Conservation (phyloP, 2,113 vertebrate species). For the Aythya baeri region DNA sequence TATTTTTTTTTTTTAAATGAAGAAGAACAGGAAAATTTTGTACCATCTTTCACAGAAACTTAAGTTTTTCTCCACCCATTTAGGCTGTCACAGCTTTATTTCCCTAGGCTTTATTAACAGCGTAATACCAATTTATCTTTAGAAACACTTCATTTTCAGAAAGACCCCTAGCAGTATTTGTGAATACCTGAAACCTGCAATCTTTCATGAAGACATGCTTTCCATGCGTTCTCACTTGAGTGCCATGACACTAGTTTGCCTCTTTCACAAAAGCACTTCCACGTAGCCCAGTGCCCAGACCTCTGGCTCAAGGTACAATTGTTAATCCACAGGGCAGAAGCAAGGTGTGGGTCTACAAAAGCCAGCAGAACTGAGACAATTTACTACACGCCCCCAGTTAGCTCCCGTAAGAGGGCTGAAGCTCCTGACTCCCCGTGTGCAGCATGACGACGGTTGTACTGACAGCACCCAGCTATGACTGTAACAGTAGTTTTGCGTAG, state of each 20-base stretch:
- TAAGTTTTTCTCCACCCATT: neutral
- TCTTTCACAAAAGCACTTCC: neutral
- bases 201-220: neutral
- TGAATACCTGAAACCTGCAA: neutral
- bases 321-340: neutral
- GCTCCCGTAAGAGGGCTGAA: neutral
- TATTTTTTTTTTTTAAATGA: neutral
- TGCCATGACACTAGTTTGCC: neutral
- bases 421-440: neutral
- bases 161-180: neutral
- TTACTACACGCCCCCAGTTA: fast-evolving
- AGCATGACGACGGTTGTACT: fast-evolving
- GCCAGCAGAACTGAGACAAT: neutral
- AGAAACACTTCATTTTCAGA: neutral
- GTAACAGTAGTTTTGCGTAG: neutral
- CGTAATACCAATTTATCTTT: fast-evolving
- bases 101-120: neutral
- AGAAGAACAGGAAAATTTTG: neutral
- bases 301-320: neutral
- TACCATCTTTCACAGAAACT: neutral
- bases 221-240: neutral
- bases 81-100: neutral
- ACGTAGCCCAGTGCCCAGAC: neutral
- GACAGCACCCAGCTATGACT: neutral
- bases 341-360: neutral